phyloP scores from a whole-genome alignment of 2,888 invertebrate genomes.

The Aleiodes testaceus region DNA sequence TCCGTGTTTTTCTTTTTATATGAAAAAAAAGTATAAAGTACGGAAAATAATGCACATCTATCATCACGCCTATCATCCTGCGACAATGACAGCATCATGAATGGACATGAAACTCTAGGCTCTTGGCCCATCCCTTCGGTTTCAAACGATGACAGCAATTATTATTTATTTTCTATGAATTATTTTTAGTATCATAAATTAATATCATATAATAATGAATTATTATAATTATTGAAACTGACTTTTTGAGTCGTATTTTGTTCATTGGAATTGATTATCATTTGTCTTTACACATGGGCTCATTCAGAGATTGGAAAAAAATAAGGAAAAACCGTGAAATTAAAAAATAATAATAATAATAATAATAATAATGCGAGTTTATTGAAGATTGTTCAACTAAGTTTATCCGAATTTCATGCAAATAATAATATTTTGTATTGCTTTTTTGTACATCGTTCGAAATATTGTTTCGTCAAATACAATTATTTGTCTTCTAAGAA shows the following conservation, averaged over 20 bases:
- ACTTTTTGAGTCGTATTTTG: background rate
- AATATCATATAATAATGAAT: background rate
- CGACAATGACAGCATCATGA: conserved; percentile 36
- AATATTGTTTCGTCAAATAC: conserved; percentile 41
- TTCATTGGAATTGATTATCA: no score
- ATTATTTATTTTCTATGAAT: background rate
- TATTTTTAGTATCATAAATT: conserved; percentile 9
- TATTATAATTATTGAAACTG: conserved; percentile 1
- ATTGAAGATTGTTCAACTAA: background rate
- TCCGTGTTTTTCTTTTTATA: conserved; percentile 46
- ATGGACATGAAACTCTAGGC: conserved; percentile 25
- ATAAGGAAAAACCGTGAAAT: no score
- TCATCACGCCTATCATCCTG: conserved; percentile 26
- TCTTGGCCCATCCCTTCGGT: conserved; percentile 3
- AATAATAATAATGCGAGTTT: background rate
- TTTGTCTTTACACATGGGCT: no score
- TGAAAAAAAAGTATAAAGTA: conserved; percentile 37
- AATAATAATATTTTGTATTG: conserved; percentile 39
- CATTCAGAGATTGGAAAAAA: background rate
- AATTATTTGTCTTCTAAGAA: conserved; percentile 31
- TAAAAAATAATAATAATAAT: no score
- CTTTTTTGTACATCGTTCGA: conserved; percentile 47
- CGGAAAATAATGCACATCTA: conserved; percentile 33
- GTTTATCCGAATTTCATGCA: conserved; percentile 16
- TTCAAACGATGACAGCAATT: conserved; percentile 19